Conservation (phyloP, 2,797 vertebrate species). For the Taeniopygia guttata region DNA sequence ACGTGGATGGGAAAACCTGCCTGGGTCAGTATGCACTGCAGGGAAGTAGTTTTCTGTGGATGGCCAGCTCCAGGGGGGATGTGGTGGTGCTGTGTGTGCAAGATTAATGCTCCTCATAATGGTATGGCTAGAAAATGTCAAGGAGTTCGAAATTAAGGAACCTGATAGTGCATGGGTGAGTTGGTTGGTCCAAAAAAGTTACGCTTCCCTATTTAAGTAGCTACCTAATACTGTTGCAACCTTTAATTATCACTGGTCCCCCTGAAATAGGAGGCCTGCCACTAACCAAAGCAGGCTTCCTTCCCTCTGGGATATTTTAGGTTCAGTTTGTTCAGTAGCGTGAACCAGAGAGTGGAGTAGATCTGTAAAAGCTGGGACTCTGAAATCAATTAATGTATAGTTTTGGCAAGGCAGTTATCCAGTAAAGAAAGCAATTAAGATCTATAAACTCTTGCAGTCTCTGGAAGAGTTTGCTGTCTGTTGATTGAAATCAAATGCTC, state of each 20-base stretch:
- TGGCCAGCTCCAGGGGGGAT: neutral
- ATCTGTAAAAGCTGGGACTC: neutral
- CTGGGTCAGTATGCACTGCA: conserved; percentile 81
- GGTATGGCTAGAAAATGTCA: neutral
- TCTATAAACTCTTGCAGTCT: too few species aligned
- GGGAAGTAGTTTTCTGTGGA: neutral
- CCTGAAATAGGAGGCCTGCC: neutral
- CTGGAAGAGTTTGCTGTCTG: neutral
- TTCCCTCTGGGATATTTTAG: neutral
- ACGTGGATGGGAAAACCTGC: conserved; percentile 87
- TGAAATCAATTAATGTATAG: neutral
- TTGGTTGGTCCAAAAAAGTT: neutral
- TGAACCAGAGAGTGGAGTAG: neutral
- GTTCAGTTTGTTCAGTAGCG: neutral
- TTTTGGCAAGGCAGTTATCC: neutral
- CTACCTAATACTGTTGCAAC: neutral
- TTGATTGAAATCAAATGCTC: conserved; percentile 40
- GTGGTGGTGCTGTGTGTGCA: neutral
- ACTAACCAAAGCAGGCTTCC: neutral
- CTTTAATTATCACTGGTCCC: neutral
- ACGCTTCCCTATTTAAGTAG: neutral
- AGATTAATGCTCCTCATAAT: neutral
- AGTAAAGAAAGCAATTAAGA: neutral
- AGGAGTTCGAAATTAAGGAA: neutral
- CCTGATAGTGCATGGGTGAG: neutral